Percentiles rank a stretch among this genome's conserved stretches.
These are phyloP conservation scores for Drosophila tanythrix DNA, from an alignment of 2,888 invertebrate species.

Conservation along the genomic window DNA sequence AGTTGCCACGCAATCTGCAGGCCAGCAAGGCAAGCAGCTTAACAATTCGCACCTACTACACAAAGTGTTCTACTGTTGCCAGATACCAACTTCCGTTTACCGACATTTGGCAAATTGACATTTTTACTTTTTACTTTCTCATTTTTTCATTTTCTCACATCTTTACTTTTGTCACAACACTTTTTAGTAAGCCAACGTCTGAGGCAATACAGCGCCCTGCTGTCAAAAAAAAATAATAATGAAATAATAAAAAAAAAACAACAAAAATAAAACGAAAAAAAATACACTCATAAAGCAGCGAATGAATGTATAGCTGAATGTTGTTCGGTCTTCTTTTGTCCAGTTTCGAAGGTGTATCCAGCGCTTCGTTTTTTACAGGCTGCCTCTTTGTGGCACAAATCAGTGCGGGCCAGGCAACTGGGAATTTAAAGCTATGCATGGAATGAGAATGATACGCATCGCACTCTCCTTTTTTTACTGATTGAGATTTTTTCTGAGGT, in stretches of 20 bases:
- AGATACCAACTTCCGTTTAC: slow-evolving; percentile 58
- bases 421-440: slow-evolving; percentile 45
- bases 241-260: slow-evolving; percentile 7
- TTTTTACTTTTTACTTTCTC: slow-evolving; percentile 55
- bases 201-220: slow-evolving; percentile 15
- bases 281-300: slow-evolving; percentile 44
- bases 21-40: slow-evolving; percentile 42
- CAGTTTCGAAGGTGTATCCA: slow-evolving; percentile 39
- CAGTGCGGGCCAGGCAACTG: slow-evolving; percentile 44
- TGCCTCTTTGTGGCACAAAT: slow-evolving; percentile 38
- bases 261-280: slow-evolving; percentile 20
- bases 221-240: slow-evolving; percentile 17
- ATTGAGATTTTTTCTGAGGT: slow-evolving; percentile 2
- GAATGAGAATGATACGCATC: slow-evolving; percentile 28
- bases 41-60: slow-evolving; percentile 59
- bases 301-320: slow-evolving; percentile 32
- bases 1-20: slow-evolving; percentile 26
- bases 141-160: slow-evolving; percentile 18
- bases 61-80: slow-evolving; percentile 27
- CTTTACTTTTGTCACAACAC: slow-evolving; percentile 57
- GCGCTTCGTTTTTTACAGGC: slow-evolving; percentile 7
- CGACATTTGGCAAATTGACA: slow-evolving; percentile 78
- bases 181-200: slow-evolving; percentile 34
- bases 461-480: slow-evolving; percentile 26
- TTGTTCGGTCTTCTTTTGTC: slow-evolving; percentile 41